Evolutionary conservation across 2,888 invertebrate species (phyloP), one percentile per base, ranked within the genome.

Genomic region (Himalopsyche japonica): DNA sequence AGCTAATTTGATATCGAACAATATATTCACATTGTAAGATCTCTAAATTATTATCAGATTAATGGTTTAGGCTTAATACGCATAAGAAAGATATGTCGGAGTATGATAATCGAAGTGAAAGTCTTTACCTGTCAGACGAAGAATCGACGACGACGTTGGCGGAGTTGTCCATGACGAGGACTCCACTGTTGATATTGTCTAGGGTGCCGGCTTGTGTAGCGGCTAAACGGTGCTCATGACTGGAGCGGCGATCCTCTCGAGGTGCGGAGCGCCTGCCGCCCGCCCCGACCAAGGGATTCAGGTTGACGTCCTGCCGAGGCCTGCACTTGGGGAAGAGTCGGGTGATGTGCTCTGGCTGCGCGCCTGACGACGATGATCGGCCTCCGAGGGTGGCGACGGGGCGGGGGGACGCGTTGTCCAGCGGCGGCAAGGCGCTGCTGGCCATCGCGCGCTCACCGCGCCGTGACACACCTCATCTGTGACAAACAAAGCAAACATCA

Each of bases 301-400:
- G 91, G 90, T 93, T 93, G 88, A 93, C 91, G 90, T 93, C 93
- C 88, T 91, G 92, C 89, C 94, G 93, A 88, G 96, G 96, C 89
- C 96, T 94, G 92, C 97, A 97, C 95, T 97, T 97, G 89, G 96
- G 96, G 92, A 97, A 97, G 89, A 97, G 93, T 90, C 95, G 94
- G 89, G 96, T 96, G 92, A 97, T 96, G 92, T 95, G 95, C 93
- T 96, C 96, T 92, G 92, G 92, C 90, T 91, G 70, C 12, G 70
- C 70, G 5, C 70, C 70, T 92, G 90, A 91, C 91, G 90, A 93
- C 91, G 85, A 80, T 24, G 91, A 89, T 91, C 91, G 90, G 90
- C 91, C 90, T 84, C 82, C 81, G 34, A 79, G 49, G 47, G 84
- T 70, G 37, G 91, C 91, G 90, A 88, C 90, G 90, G 90, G 90